Evolutionary conservation across 2,888 invertebrate species (phyloP).

Genomic region (Herminia tarsipennalis): DNA sequence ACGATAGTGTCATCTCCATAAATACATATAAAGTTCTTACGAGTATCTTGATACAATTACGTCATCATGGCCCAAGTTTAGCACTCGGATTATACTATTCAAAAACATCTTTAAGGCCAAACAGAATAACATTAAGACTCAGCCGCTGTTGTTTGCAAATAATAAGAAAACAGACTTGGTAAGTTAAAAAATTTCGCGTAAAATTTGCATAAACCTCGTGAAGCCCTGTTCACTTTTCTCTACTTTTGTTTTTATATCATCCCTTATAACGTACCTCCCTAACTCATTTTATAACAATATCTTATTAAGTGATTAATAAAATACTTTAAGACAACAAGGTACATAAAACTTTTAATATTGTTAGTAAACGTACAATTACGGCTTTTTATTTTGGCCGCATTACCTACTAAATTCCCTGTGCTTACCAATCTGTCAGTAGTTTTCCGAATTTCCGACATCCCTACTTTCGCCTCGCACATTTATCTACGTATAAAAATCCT

Average conservation of each 20-base stretch:
- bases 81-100: slow-evolving; percentile 51
- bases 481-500: slow-evolving; percentile 45
- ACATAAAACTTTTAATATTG: slow-evolving; percentile 29
- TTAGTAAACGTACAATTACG: slow-evolving; percentile 13
- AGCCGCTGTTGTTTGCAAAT: slow-evolving; percentile 74
- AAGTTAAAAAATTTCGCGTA: slow-evolving; percentile 76
- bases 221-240: slow-evolving; percentile 66
- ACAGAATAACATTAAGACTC: slow-evolving; percentile 62
- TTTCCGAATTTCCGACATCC: slow-evolving; percentile 31
- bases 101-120: slow-evolving; percentile 52
- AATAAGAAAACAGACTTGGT: slow-evolving; percentile 75
- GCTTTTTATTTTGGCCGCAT: no score
- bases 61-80: slow-evolving; percentile 53
- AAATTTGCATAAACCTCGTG: slow-evolving; percentile 81
- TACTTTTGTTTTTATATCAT: slow-evolving; percentile 69
- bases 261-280: slow-evolving; percentile 58
- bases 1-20: slow-evolving; percentile 36
- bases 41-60: slow-evolving; percentile 47
- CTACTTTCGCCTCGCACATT: slow-evolving; percentile 33
- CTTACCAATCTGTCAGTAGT: slow-evolving; percentile 31
- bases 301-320: slow-evolving; percentile 45
- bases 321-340: slow-evolving; percentile 29
- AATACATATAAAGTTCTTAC: slow-evolving; percentile 38
- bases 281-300: slow-evolving; percentile 66
- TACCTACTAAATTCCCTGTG: slow-evolving; percentile 21